These are phyloP conservation scores for Odontothrips loti DNA, from an alignment of 2,888 invertebrate species.

Conservation along the genomic window DNA sequence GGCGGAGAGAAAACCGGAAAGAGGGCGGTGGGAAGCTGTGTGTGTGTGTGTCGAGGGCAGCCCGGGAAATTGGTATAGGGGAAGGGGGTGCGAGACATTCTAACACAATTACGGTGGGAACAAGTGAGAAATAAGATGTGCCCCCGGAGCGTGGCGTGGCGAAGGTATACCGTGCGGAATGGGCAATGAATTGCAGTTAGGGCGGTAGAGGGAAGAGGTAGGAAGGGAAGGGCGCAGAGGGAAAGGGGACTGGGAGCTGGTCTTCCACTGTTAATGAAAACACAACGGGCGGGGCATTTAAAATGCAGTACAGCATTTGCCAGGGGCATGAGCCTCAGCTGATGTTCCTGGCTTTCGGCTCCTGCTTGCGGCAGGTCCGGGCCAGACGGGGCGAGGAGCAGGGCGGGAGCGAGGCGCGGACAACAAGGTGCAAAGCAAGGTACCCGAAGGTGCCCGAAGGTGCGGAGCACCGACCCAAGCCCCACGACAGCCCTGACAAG, in stretches of 20 bases:
- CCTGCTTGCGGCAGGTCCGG: too few species aligned
- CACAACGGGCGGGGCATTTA: neutral
- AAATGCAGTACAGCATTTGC: too few species aligned
- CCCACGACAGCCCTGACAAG: too few species aligned
- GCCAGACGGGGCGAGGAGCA: too few species aligned
- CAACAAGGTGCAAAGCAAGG: too few species aligned
- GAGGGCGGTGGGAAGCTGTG: neutral
- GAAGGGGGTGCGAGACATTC: neutral
- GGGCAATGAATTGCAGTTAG: neutral
- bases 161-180: neutral
- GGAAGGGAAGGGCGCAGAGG: neutral
- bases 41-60: neutral
- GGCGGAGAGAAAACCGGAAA: neutral
- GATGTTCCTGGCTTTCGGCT: too few species aligned
- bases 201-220: neutral
- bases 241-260: neutral
- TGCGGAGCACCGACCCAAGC: too few species aligned
- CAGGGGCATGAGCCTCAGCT: too few species aligned
- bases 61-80: neutral
- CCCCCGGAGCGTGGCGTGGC: neutral
- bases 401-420: too few species aligned
- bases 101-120: conserved; percentile 19
- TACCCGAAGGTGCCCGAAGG: too few species aligned
- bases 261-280: too few species aligned
- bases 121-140: conserved; percentile 22